Conservation (phyloP, 2,888 invertebrate genomes). For the Tridacna gigas region DNA sequence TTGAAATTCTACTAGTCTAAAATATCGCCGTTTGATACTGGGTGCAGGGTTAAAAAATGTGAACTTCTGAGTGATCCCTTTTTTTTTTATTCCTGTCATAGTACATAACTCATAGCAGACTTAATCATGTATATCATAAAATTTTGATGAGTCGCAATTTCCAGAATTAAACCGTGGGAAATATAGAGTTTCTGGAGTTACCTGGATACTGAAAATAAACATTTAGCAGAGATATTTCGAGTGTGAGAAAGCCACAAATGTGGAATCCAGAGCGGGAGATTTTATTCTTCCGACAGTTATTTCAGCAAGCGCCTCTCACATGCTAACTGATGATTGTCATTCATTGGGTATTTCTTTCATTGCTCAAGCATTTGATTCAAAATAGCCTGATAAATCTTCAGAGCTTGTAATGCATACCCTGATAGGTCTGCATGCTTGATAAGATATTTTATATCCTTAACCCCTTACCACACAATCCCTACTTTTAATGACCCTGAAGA, state of each 20-base stretch:
- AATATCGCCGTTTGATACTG: no score
- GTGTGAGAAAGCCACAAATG: not conserved
- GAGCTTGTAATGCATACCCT: not conserved
- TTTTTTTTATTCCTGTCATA: not conserved
- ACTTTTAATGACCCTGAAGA: no score
- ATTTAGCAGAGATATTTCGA: not conserved
- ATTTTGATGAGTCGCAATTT: conserved; percentile 6
- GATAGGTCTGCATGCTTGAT: not conserved
- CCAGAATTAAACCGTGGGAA: not conserved
- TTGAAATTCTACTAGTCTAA: no score
- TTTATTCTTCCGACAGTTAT: conserved; percentile 14
- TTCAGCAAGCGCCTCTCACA: not conserved
- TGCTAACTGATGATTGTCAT: conserved; percentile 3
- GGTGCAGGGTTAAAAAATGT: no score
- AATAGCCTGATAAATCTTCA: not conserved
- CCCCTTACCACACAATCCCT: not conserved
- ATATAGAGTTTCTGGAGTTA: not conserved
- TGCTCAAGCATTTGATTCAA: not conserved
- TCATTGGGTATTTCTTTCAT: conserved; percentile 24
- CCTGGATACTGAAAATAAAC: conserved; percentile 14
- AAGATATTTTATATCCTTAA: not conserved
- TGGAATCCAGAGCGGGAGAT: not conserved
- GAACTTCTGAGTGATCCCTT: no score
- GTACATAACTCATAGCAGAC: not conserved
- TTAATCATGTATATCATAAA: not conserved